Evolutionary conservation across 2,888 invertebrate species (phyloP), one percentile per base, ranked within the genome.

Genomic region (Theretra japonica): DNA sequence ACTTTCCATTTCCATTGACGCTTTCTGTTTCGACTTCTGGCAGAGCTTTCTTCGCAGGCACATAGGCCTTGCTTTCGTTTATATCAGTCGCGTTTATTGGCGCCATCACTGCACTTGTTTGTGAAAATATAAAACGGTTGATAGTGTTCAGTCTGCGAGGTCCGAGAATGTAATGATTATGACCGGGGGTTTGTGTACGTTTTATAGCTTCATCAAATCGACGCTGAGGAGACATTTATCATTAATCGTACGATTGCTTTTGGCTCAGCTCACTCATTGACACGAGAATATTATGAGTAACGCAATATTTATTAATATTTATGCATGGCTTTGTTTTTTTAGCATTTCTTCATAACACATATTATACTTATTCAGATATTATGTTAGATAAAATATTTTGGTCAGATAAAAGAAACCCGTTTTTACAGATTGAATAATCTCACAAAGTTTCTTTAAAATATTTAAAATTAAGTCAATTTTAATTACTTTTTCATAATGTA

Each of bases 1-100:
- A 65, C 33, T 33, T 65, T 25, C 33, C 71, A 56, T 65, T 73
- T 50, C 82, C 84, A 79, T 88, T 90, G 70, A 82, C 85, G 75
- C 85, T 84, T 74, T 94, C 94, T 0, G 86, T 85, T 74, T 93
- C 90, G 11, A 93, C 90, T 86, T 94, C 94, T 53, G 94, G 94
- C 30, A 94, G 80, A 30, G 84, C 81, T 79, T 90, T 81, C 77
- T 93, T 94, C 5, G 87, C 89, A 7, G 90, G 81, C 74, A 86
- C 82, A 74, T 83, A 89, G 72, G 77, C 79, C 77, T 90, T 89
- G 75, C 82, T 81, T 69, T 84, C 90, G 70, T 88, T 90, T n/a
- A 90, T 75, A 71, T 88, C 85, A 75, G 86, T 89, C 62, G 84
- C 89, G 80, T 92, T 93, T 57, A 92, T 87, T 53, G 94, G 93